Evolutionary conservation across 2,113 vertebrate genomes (phyloP).

Genomic region (Ptilonorhynchus violaceus): DNA sequence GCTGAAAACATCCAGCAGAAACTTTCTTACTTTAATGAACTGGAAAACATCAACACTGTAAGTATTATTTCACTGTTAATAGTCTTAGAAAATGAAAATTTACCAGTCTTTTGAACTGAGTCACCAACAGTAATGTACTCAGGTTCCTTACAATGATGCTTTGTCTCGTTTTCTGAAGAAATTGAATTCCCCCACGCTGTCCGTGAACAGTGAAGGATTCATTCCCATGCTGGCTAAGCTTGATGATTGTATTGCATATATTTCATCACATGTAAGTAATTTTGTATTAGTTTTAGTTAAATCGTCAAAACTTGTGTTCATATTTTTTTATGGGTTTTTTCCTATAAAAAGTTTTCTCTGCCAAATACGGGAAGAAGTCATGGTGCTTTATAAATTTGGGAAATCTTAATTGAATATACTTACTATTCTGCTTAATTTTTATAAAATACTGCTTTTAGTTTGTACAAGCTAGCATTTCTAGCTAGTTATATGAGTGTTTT

Average conservation of each 20-base stretch:
- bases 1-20: slow-evolving; percentile 98
- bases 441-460: neutral
- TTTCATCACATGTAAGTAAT: slow-evolving; percentile 92
- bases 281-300: neutral
- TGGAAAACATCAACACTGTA: slow-evolving; percentile 96
- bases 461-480: neutral
- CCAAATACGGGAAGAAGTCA: neutral
- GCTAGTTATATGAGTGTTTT: neutral
- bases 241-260: slow-evolving; percentile 95
- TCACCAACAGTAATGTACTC: neutral
- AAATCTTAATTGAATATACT: neutral
- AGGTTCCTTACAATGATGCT: neutral
- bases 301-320: neutral
- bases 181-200: slow-evolving; percentile 91
- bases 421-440: neutral
- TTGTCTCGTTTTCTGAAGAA: slow-evolving; percentile 79
- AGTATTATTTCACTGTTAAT: slow-evolving; percentile 9
- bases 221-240: slow-evolving; percentile 95
- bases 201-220: slow-evolving; percentile 97
- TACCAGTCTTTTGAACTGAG: neutral
- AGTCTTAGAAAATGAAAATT: neutral
- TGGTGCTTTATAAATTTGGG: neutral
- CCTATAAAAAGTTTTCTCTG: neutral
- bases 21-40: slow-evolving; percentile 95
- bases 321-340: neutral